A percentile compares a stretch with the other conserved stretches of the same genome.
These are phyloP conservation scores for Tethea ocularis DNA, from an alignment of 2,888 invertebrate species.

Conservation along the genomic window DNA sequence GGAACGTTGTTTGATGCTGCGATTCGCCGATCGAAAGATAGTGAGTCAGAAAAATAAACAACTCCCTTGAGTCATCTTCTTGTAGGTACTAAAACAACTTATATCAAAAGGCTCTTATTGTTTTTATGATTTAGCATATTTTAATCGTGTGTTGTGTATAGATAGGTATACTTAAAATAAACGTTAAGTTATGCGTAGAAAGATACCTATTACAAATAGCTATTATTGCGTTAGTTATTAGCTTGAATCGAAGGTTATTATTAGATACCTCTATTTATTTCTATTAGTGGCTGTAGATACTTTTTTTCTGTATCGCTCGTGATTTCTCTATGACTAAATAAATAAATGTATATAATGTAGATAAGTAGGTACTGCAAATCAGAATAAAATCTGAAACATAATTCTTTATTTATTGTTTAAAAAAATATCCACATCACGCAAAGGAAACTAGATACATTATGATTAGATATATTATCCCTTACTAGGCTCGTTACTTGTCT, in stretches of 20 bases:
- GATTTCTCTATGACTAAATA: background rate
- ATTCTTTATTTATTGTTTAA: slow-evolving; percentile 1
- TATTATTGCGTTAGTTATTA: too few relatives aligned
- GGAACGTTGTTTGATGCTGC: slow-evolving; percentile 73
- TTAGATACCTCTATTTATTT: too few relatives aligned
- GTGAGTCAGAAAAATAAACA: background rate
- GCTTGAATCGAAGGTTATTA: too few relatives aligned
- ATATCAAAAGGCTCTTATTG: background rate
- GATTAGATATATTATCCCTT: too few relatives aligned
- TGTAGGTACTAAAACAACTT: background rate
- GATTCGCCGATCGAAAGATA: slow-evolving; percentile 62
- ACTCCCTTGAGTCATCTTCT: slow-evolving; percentile 19
- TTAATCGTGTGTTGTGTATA: background rate
- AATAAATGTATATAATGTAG: background rate
- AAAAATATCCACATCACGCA: background rate
- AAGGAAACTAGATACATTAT: too few relatives aligned
- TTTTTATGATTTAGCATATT: background rate
- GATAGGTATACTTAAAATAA: too few relatives aligned
- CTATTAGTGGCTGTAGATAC: too few relatives aligned
- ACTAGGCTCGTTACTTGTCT: too few relatives aligned
- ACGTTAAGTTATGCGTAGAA: too few relatives aligned
- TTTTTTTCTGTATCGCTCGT: too few relatives aligned
- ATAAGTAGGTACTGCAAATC: slow-evolving; percentile 35
- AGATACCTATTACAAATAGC: too few relatives aligned
- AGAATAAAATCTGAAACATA: slow-evolving; percentile 52